Conservation (phyloP, 2,113 vertebrate genomes). For the Mirza zaza region DNA sequence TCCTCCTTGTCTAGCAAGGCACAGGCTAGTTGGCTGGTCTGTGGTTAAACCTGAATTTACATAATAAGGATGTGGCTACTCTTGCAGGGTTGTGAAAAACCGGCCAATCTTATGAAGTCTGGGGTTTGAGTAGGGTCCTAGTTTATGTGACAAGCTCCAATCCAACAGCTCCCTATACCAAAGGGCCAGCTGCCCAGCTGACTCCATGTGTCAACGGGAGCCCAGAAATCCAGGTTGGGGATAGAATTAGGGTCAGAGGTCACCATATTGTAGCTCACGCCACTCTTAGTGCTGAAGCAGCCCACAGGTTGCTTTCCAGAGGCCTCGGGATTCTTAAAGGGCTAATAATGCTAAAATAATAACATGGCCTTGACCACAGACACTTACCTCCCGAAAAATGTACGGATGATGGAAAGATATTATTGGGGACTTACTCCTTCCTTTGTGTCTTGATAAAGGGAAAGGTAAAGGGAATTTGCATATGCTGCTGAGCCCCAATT, state of each 20-base stretch:
- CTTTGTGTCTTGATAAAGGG: background rate
- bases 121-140: background rate
- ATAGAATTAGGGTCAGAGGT: background rate
- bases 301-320: background rate
- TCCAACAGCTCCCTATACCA: background rate
- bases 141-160: background rate
- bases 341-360: background rate
- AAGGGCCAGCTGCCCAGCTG: too few relatives aligned
- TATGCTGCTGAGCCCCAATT: background rate
- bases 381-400: background rate
- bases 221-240: background rate
- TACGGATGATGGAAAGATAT: background rate
- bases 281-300: background rate
- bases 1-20: background rate
- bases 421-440: background rate
- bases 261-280: background rate
- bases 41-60: background rate
- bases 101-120: background rate
- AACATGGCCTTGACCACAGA: background rate
- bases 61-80: background rate
- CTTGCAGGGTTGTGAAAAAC: background rate
- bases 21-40: background rate
- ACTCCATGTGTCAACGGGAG: background rate
- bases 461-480: background rate
- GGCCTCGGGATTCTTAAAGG: background rate